A percentile compares a stretch with the other conserved stretches of the same genome.
phyloP scores from a whole-genome alignment of 2,888 invertebrate genomes.

The Cheilosia pagana region DNA sequence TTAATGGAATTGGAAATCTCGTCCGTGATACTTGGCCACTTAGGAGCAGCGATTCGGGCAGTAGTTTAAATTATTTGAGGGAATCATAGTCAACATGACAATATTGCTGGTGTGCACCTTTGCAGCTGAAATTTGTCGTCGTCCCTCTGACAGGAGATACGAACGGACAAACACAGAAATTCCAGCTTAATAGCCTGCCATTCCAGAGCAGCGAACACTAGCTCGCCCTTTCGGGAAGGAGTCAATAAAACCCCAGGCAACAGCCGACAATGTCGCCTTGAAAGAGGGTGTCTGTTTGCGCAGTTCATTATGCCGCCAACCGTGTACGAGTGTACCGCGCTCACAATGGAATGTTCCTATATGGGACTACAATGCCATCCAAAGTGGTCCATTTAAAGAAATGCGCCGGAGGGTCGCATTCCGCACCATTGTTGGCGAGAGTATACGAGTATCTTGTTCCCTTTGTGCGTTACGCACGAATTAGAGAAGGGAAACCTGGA shows the following conservation, averaged over 20 bases:
- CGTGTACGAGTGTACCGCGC: neutral
- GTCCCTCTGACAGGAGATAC: neutral
- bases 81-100: too few relatives aligned
- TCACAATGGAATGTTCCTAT: constrained; percentile 40
- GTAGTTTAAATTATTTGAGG: too few relatives aligned
- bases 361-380: neutral
- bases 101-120: constrained; percentile 49
- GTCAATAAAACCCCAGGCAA: constrained; percentile 45
- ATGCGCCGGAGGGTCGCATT: constrained; percentile 49
- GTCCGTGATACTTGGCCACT: constrained; percentile 35
- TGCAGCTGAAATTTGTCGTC: constrained; percentile 53
- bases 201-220: constrained; percentile 10
- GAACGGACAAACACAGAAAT: constrained; percentile 51
- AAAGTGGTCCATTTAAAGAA: constrained; percentile 48
- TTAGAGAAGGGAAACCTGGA: neutral
- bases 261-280: neutral
- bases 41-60: constrained; percentile 35
- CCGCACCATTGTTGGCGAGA: constrained; percentile 47
- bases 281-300: constrained; percentile 51
- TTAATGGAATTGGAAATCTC: constrained; percentile 58
- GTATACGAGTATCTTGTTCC: constrained; percentile 34
- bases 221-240: constrained; percentile 26
- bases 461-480: constrained; percentile 69
- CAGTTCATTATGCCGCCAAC: constrained; percentile 33
- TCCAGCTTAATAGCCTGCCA: constrained; percentile 60